Base-by-base conservation (phyloP, 2,797 vertebrate genomes). In the Platyrinchus mystaceus region DNA sequence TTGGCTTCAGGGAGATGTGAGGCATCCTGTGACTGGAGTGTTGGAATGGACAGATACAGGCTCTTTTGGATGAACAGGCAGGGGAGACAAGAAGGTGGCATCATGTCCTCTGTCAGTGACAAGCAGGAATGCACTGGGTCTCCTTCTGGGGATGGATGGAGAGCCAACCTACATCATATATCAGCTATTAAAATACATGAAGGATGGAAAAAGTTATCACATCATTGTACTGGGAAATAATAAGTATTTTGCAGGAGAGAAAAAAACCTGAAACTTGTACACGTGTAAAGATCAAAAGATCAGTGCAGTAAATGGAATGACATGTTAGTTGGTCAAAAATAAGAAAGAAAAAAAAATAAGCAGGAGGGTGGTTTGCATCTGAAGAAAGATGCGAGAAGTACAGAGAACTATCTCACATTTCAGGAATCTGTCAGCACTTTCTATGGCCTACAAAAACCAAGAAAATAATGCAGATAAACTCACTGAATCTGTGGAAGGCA, bases 11-110 rank as follows among this genome's bases (percentile, higher is more conserved):
- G 41, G 41, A 55, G 26, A 14, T 53, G 14, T 75, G 43, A 32
- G 15, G 12, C 47, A 36, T 74, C 9, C 60, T 53, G 4, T 47
- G 26, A 43, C 5, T 36, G 18, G 30, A 74, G 26, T 16, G 27
- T 16, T 60, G 47, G 8, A 68, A 68, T 23, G 18, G 12, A 10
- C 47, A 14, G 22, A 36, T 47, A 47, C 15, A 81, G 34, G 41
- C 10, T 55, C 30, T n/a, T 75, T 20, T 55, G 32, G 23, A 60
- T 74, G 26, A 14, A 36, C 10, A 36, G 26, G 62, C 49, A 37
- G 15, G 12, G 26, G 46, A 43, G 12, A 49, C 0, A 2, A 55
- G 32, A 17, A 70, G 18, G 7, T 34, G 14, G 1, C 22, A 12
- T 41, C 53, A 14, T 9, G 11, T 20, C 22, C 34, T 12, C 2